A percentile compares a stretch with the other conserved stretches of the same genome.
These are phyloP conservation scores for Natator depressus DNA, from an alignment of 2,113 vertebrate genomes.

Conservation along the genomic window DNA sequence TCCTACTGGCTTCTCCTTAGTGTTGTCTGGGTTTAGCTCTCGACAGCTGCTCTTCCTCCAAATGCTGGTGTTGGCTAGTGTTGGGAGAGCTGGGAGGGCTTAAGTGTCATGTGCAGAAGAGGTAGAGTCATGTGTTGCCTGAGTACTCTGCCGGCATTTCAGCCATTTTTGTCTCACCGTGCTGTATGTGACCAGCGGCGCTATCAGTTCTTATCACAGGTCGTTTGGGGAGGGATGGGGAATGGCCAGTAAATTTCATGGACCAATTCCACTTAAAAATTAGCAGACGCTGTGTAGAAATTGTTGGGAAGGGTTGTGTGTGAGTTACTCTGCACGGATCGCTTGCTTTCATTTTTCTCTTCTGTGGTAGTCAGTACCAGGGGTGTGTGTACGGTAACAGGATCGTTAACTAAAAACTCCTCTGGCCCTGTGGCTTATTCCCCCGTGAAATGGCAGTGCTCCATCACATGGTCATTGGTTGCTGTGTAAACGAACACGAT, in stretches of 20 bases:
- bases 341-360: neutral
- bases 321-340: too few species aligned
- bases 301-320: neutral
- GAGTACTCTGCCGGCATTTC: neutral
- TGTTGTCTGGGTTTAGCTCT: neutral
- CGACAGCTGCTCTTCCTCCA: neutral
- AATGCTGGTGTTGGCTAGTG: neutral
- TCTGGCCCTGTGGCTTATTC: neutral
- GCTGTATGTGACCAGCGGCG: neutral
- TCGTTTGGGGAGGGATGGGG: neutral
- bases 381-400: fast-evolving
- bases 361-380: neutral
- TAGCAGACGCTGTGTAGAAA: neutral
- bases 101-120: neutral
- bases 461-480: fast-evolving
- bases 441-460: neutral
- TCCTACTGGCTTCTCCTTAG: too few species aligned
- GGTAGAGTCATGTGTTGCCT: too few species aligned
- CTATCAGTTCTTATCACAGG: neutral
- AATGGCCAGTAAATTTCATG: fast-evolving
- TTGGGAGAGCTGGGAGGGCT: neutral
- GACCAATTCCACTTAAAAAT: neutral
- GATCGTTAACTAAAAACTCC: fast-evolving
- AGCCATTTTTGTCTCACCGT: neutral
- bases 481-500: neutral